These are phyloP conservation scores for Coregonus sp. DNA, from an alignment of 2,797 vertebrate genomes.

Conservation along the genomic window DNA sequence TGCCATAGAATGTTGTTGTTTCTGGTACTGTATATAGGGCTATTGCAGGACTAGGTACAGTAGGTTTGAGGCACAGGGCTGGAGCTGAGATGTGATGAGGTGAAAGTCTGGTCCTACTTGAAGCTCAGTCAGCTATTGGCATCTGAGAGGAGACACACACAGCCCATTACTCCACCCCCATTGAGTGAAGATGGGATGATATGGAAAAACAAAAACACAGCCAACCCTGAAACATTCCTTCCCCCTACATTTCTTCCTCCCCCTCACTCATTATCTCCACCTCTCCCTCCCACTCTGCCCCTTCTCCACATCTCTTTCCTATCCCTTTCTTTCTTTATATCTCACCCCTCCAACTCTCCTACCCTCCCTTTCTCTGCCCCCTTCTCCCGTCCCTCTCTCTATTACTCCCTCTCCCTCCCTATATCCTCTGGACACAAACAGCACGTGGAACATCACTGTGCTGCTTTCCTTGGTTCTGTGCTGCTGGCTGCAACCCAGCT, in stretches of 20 bases:
- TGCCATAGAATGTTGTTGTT: no score
- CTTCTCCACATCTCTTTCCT: not conserved
- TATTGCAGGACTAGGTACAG: not conserved
- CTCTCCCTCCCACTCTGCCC: not conserved
- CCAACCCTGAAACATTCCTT: not conserved
- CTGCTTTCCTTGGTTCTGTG: conserved; percentile 53
- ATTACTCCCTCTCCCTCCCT: conserved; percentile 1
- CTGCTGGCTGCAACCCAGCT: conserved; percentile 58
- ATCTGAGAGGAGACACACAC: not conserved
- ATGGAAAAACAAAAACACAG: not conserved
- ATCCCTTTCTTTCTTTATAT: conserved; percentile 23
- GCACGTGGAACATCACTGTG: conserved; percentile 44
- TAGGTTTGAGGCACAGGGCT: not conserved
- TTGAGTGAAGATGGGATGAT: not conserved
- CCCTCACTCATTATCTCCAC: not conserved
- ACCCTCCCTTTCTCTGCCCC: conserved; percentile 1
- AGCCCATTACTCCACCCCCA: not conserved
- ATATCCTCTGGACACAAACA: conserved; percentile 8
- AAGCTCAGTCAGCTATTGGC: not conserved
- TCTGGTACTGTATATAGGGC: no score
- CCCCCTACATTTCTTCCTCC: conserved; percentile 3
- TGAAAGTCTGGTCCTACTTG: not conserved
- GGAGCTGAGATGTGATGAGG: not conserved
- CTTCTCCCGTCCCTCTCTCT: not conserved
- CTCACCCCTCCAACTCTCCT: conserved; percentile 12